Conservation (phyloP, 2,888 invertebrate genomes). For the Clanis bilineata region DNA sequence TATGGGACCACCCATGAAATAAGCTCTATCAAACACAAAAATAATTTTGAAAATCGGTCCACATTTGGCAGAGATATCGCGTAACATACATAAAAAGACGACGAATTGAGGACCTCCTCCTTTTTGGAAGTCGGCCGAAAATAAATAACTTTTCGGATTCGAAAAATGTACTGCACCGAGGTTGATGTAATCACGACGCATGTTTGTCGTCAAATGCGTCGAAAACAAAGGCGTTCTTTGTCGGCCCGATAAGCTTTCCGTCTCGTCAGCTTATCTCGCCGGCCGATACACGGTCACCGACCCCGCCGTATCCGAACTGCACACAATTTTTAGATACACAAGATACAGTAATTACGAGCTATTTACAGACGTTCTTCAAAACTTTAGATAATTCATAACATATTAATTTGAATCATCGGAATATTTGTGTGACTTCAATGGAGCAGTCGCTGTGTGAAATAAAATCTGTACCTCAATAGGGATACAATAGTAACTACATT, state of each 20-base stretch:
- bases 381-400: background rate
- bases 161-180: slow-evolving; percentile 20
- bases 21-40: no score
- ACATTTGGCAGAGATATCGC: no score
- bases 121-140: no score
- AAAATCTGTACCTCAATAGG: no score
- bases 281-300: slow-evolving; percentile 71
- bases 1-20: no score
- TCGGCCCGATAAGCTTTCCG: slow-evolving; percentile 67
- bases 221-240: slow-evolving; percentile 76
- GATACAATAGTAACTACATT: no score
- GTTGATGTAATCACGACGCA: slow-evolving; percentile 62
- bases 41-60: no score
- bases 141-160: background rate
- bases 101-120: no score
- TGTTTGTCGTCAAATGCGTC: slow-evolving; percentile 58
- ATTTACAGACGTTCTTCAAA: background rate
- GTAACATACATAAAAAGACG: no score
- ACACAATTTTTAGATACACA: slow-evolving; percentile 35
- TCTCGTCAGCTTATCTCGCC: slow-evolving; percentile 66
- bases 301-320: slow-evolving; percentile 59
- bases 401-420: no score
- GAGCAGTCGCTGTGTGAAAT: background rate
- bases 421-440: background rate
- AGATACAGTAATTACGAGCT: slow-evolving; percentile 14